Conservation (phyloP, 2,797 vertebrate species). For the Thalassophryne amazonica region DNA sequence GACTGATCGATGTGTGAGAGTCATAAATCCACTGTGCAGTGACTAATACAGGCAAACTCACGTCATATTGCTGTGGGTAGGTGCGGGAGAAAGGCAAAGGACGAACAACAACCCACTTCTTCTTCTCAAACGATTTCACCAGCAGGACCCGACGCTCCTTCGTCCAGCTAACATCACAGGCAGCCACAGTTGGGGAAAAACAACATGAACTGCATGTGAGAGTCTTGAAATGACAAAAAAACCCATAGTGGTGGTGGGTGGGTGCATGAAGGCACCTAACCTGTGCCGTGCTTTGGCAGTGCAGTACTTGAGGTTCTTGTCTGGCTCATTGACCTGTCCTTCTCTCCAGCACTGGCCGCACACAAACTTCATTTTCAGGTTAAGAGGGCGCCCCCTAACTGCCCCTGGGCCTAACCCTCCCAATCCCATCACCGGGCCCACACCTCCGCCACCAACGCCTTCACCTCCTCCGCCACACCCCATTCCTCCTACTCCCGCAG, state of each 20-base stretch:
- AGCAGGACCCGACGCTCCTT: constrained; percentile 94
- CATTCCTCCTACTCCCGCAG: constrained; percentile 50
- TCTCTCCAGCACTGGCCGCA: constrained; percentile 98
- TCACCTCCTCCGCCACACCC: constrained; percentile 48
- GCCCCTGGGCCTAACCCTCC: constrained; percentile 64
- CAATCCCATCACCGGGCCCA: constrained; percentile 50
- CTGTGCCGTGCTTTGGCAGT: constrained; percentile 96
- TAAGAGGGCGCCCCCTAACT: constrained; percentile 80
- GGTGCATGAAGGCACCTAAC: constrained; percentile 57
- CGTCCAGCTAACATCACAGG: constrained; percentile 84
- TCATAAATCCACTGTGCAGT: too few species aligned
- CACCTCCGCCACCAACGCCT: constrained; percentile 53
- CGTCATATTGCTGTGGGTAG: constrained; percentile 97
- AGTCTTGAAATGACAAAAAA: too few species aligned
- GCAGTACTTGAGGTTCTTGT: constrained; percentile 98
- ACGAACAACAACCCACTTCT: constrained; percentile 96
- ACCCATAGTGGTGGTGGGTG: too few species aligned
- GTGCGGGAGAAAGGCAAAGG: constrained; percentile 93
- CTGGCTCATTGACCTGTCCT: constrained; percentile 95
- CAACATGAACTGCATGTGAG: too few species aligned
- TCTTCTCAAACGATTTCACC: constrained; percentile 97
- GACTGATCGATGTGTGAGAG: too few species aligned
- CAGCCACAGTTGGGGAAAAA: not conserved
- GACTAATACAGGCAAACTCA: constrained; percentile 75
- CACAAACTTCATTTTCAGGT: constrained; percentile 98